Base-by-base conservation (phyloP, 2,797 vertebrate genomes). In the Diplodus sargus region DNA sequence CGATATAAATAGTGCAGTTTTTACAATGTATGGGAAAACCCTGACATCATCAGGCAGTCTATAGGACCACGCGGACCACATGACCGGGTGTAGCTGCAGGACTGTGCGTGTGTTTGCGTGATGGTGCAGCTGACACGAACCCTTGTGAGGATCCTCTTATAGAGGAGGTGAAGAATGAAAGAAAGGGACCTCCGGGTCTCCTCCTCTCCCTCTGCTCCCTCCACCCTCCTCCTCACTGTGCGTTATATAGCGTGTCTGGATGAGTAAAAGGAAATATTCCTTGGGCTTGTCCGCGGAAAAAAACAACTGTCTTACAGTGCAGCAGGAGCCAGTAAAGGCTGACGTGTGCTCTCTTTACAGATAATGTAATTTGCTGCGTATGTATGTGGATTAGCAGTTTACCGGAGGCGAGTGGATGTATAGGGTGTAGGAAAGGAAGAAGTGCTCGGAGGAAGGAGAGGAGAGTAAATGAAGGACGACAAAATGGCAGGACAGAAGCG, bases 51-150 rank as follows among this genome's bases (percentile, higher is more conserved):
- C 17, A 60, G 28, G 49, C 56, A 64, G 56, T 59, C 64, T 63
- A 52, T 42, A 23, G 60, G 52, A 67, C 58, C 70, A 57, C 5
- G 23, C 51, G 53, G 59, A 85, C 62, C 63, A 76, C 74, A 67
- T 81, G 74, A 63, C 54, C 52, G 75, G 25, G 51, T 81, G 54
- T 68, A n/a, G 71, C 74, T 64, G 60, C 70, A 52, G 67, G 52
- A 58, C 4, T 70, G 22, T 71, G 57, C 17, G 53, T 22, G 59
- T 94, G 93, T 95, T 93, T 95, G 89, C 93, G 89, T 89, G 69
- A 45, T 45, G 62, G 45, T 67, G 65, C 56, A 68, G 22, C 51
- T 72, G 81, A 79, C 76, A 56, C 60, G 76, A 28, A 28, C 45
- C 67, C 75, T 68, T 88, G 65, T 81, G 59, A 84, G 73, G 60